These are phyloP conservation scores for Ceratina australensis DNA, from an alignment of 1,140 invertebrate genomes.

Conservation along the genomic window DNA sequence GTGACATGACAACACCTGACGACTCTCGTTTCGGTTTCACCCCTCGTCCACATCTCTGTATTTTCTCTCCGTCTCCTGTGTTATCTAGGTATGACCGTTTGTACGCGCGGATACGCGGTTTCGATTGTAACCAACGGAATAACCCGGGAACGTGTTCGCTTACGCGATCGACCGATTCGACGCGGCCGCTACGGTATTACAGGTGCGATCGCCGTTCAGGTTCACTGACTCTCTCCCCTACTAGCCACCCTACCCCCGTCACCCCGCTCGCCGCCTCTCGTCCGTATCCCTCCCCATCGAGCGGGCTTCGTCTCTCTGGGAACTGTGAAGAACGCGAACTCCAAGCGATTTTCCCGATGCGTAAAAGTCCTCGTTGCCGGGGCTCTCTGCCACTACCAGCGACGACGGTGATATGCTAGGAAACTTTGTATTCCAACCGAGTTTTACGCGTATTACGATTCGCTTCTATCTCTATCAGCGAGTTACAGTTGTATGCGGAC, in stretches of 20 bases:
- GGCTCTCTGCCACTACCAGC: too few relatives aligned
- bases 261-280: not conserved
- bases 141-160: too few relatives aligned
- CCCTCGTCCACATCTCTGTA: too few relatives aligned
- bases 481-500: not conserved
- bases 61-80: not conserved
- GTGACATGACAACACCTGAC: slow-evolving; percentile 36
- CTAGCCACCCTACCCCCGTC: not conserved
- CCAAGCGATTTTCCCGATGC: not conserved
- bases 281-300: not conserved
- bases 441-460: slow-evolving; percentile 30
- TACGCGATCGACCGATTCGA: not conserved
- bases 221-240: slow-evolving; percentile 35
- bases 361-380: not conserved
- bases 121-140: too few relatives aligned
- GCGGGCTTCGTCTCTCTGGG: not conserved
- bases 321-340: not conserved
- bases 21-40: not conserved
- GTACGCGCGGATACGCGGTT: too few relatives aligned
- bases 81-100: not conserved
- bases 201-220: slow-evolving; percentile 51
- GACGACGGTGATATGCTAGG: slow-evolving; percentile 7
- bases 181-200: slow-evolving; percentile 4
- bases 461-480: slow-evolving; percentile 26
- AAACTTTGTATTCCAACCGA: slow-evolving; percentile 34